A percentile compares a stretch with the other conserved stretches of the same genome.
Evolutionary conservation across 1,140 invertebrate genomes (phyloP).

Genomic region (Ostrea denselamellosa): DNA sequence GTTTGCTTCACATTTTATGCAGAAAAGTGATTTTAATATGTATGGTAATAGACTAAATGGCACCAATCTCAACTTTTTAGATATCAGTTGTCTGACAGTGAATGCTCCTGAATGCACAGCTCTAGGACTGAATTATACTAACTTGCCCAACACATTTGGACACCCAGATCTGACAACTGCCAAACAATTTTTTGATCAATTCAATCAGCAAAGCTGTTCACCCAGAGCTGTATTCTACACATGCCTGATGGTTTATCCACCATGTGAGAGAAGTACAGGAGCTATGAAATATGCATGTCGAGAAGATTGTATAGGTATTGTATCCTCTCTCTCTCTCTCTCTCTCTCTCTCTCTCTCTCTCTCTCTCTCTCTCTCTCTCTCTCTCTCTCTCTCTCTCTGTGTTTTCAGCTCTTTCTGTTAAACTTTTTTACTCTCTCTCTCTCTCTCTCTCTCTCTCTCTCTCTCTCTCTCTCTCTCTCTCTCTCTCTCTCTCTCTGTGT

Average conservation of each 20-base stretch:
- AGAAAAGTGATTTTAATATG: too few relatives aligned
- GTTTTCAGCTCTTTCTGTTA: too few relatives aligned
- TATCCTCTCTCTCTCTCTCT: too few relatives aligned
- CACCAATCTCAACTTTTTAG: neutral
- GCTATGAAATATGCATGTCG: neutral
- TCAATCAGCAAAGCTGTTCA: conserved; percentile 23
- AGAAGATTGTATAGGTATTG: neutral
- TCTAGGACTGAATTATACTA: neutral
- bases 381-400: too few relatives aligned
- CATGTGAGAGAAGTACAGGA: neutral
- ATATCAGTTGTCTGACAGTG: neutral
- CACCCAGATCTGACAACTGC: neutral
- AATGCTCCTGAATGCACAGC: conserved; percentile 28
- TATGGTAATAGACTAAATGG: too few relatives aligned
- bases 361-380: too few relatives aligned
- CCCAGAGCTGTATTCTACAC: neutral
- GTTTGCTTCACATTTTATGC: neutral
- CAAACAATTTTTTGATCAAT: conserved; percentile 15
- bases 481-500: too few relatives aligned
- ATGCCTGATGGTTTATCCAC: neutral
- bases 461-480: too few relatives aligned
- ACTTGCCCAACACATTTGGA: neutral
- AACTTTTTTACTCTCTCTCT: too few relatives aligned
- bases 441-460: too few relatives aligned
- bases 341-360: neutral